These are phyloP conservation scores for Eciton burchellii DNA, from an alignment of 1,140 invertebrate genomes.

Conservation along the genomic window DNA sequence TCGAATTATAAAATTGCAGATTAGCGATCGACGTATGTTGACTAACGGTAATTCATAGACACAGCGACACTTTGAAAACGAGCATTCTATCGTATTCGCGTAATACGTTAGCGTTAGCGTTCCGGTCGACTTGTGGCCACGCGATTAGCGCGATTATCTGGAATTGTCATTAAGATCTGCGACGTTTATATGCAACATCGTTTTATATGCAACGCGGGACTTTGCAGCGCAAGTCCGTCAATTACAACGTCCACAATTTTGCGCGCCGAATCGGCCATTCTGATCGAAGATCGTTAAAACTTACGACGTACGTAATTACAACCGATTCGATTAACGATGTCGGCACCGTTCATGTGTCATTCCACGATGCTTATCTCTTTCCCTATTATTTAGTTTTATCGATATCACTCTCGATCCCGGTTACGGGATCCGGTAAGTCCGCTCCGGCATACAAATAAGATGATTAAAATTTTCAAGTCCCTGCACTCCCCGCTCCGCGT, in stretches of 20 bases:
- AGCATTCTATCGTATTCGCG: too few species aligned
- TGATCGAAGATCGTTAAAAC: slow-evolving; percentile 74
- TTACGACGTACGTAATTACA: slow-evolving; percentile 74
- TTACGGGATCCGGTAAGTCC: slow-evolving; percentile 51
- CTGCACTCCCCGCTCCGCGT: too few species aligned
- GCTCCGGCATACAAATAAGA: slow-evolving; percentile 68
- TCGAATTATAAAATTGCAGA: too few species aligned
- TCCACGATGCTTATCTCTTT: slow-evolving; percentile 26
- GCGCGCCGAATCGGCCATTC: slow-evolving; percentile 28
- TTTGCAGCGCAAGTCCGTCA: slow-evolving; percentile 23
- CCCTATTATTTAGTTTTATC: slow-evolving; percentile 72
- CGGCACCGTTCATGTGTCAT: slow-evolving; percentile 56
- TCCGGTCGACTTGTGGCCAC: too few species aligned
- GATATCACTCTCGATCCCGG: slow-evolving; percentile 63
- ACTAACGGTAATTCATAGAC: too few species aligned
- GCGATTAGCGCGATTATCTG: too few species aligned
- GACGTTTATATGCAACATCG: neutral
- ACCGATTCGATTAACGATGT: slow-evolving; percentile 74
- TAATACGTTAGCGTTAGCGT: too few species aligned
- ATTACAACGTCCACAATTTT: slow-evolving; percentile 26
- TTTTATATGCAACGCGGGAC: neutral
- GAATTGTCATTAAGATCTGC: neutral
- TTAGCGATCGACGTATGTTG: too few species aligned
- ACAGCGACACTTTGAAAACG: too few species aligned
- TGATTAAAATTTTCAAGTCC: too few species aligned